Conservation (phyloP, 2,797 vertebrate species). For the Ciconia nigra region DNA sequence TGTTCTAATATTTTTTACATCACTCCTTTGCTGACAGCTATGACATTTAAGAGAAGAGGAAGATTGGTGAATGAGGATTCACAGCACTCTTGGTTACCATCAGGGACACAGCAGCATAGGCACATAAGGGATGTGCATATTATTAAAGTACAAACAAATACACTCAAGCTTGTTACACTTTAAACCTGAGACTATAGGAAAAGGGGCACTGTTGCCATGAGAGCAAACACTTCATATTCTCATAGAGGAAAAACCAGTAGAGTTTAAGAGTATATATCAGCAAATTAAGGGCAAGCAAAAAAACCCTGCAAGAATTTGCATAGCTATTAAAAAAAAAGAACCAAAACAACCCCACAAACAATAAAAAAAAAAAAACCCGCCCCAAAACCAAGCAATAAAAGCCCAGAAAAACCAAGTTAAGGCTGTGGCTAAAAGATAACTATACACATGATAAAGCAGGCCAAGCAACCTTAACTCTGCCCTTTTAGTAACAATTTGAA, state of each 20-base stretch:
- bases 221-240: neutral
- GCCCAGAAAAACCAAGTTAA: neutral
- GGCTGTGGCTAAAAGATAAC: neutral
- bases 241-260: neutral
- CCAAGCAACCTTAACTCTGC: neutral
- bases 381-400: neutral
- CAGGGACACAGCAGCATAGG: neutral
- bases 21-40: conserved; percentile 45
- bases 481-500: neutral
- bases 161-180: neutral
- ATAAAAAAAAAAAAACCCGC: neutral
- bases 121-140: conserved; percentile 1
- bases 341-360: neutral
- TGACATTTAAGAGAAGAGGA: conserved; percentile 56
- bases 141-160: conserved; percentile 39
- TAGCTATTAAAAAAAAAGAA: neutral
- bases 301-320: neutral
- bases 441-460: neutral
- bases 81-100: neutral
- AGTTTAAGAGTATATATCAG: neutral
- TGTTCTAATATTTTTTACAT: conserved; percentile 59
- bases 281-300: neutral
- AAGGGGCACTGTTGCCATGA: neutral
- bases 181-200: neutral
- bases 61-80: conserved; percentile 20